Percentiles rank a stretch among this genome's conserved stretches.
These are phyloP conservation scores for Rutpela maculata DNA, from an alignment of 2,888 invertebrate genomes.

Conservation along the genomic window DNA sequence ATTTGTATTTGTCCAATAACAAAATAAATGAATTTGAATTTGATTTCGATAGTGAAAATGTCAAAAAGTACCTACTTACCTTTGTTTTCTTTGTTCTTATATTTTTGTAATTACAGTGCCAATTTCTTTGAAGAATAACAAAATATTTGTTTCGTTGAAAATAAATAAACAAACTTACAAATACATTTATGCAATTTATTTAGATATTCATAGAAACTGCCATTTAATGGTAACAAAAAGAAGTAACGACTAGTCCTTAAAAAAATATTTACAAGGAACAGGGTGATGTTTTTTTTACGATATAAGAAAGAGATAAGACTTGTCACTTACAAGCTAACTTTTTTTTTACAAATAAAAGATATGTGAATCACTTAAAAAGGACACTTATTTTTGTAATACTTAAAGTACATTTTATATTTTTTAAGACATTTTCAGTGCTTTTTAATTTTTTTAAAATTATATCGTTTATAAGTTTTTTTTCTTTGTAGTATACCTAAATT, in stretches of 20 bases:
- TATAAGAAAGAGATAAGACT: conserved; percentile 27
- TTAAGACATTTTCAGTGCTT: conserved; percentile 29
- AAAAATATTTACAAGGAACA: conserved; percentile 39
- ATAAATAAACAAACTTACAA: neutral
- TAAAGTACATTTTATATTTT: conserved; percentile 38
- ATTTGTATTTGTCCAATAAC: too few relatives aligned
- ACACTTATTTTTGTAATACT: conserved; percentile 40
- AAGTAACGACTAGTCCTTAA: conserved; percentile 54
- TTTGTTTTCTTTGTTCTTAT: too few relatives aligned
- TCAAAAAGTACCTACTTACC: too few relatives aligned
- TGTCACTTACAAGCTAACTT: conserved; percentile 20
- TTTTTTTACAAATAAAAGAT: conserved; percentile 24
- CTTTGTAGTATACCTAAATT: conserved; percentile 22
- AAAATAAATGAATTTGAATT: too few relatives aligned
- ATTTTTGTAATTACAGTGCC: too few relatives aligned
- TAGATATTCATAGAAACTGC: conserved; percentile 52
- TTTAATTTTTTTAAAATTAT: conserved; percentile 39
- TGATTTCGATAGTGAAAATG: too few relatives aligned
- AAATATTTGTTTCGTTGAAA: too few relatives aligned
- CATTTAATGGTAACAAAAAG: conserved; percentile 56
- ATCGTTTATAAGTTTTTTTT: conserved; percentile 25
- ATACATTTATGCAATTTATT: conserved; percentile 19
- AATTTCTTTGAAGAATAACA: too few relatives aligned
- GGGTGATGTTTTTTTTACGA: conserved; percentile 25
- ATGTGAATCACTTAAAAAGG: conserved; percentile 37